Evolutionary conservation across 2,888 invertebrate genomes (phyloP).

Genomic region (Apodemia zela): DNA sequence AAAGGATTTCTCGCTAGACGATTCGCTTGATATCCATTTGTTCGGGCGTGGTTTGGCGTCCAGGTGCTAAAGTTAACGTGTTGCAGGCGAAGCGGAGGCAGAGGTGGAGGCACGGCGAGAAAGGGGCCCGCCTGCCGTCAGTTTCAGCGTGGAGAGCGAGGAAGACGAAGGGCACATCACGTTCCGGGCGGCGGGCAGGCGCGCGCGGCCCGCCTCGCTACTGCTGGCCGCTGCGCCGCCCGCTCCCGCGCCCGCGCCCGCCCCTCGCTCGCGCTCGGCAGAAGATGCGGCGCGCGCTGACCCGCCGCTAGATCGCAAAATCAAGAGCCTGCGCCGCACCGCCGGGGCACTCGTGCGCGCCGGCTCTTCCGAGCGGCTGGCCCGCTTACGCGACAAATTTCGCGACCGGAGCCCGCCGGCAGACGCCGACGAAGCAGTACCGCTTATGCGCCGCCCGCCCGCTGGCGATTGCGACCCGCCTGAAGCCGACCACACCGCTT

Average conservation of each 20-base stretch:
- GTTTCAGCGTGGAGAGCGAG: conserved; percentile 73
- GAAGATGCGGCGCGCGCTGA: conserved; percentile 57
- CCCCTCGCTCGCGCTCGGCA: conserved; percentile 59
- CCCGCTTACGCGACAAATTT: conserved; percentile 57
- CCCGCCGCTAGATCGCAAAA: conserved; percentile 53
- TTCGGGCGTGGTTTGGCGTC: too few species aligned
- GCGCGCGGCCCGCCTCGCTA: conserved; percentile 48
- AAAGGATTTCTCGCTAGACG: too few species aligned
- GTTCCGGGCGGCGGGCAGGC: conserved; percentile 52
- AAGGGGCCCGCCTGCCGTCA: conserved; percentile 58
- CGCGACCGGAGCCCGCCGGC: conserved; percentile 60
- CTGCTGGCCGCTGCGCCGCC: conserved; percentile 37
- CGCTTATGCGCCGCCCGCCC: conserved; percentile 75
- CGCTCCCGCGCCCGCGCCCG: conserved; percentile 45
- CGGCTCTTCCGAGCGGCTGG: conserved; percentile 62
- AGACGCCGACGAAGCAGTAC: conserved; percentile 84
- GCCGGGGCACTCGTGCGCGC: conserved; percentile 61
- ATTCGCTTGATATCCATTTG: too few species aligned
- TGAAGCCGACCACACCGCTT: conserved; percentile 45
- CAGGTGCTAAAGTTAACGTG: too few species aligned
- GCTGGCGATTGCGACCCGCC: conserved; percentile 39
- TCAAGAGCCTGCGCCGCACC: conserved; percentile 55
- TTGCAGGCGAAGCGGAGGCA: too few species aligned
- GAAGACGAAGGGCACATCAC: conserved; percentile 68
- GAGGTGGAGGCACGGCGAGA: too few species aligned